Percentiles rank a stretch among this genome's conserved stretches.
Conservation (phyloP, 2,888 invertebrate genomes). For the Drosophila flavopinicola region DNA sequence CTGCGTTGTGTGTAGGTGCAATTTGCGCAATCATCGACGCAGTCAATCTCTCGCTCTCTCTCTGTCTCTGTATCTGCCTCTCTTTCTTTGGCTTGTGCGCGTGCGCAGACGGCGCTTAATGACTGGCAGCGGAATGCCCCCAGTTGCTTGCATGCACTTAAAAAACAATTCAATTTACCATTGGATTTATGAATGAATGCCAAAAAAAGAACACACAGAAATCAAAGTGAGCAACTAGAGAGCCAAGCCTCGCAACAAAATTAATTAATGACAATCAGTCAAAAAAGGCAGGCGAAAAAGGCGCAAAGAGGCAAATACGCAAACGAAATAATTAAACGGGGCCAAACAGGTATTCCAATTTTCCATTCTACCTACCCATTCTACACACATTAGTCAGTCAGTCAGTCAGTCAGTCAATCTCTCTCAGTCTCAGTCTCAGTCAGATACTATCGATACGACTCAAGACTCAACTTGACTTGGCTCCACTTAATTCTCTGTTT, state of each 20-base stretch:
- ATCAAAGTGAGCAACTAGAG: neutral
- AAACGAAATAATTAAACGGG: constrained; percentile 80
- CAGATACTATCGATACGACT: constrained; percentile 40
- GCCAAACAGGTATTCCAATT: constrained; percentile 70
- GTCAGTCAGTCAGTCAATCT: constrained; percentile 29
- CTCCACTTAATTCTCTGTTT: constrained; percentile 72
- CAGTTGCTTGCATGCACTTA: constrained; percentile 55
- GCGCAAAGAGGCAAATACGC: constrained; percentile 74
- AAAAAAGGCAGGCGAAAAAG: constrained; percentile 70
- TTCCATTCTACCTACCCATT: constrained; percentile 62
- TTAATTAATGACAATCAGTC: constrained; percentile 82
- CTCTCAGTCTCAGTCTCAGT: constrained; percentile 32
- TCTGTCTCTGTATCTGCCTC: neutral
- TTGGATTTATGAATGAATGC: constrained; percentile 74
- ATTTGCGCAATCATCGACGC: constrained; percentile 77
- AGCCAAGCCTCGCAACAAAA: constrained; percentile 58
- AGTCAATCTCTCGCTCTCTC: constrained; percentile 15
- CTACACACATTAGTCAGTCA: constrained; percentile 70
- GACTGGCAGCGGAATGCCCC: constrained; percentile 68
- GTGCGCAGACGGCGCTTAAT: constrained; percentile 70
- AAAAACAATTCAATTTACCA: constrained; percentile 78
- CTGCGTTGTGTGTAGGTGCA: constrained; percentile 71
- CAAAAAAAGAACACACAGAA: constrained; percentile 23
- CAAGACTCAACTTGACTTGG: constrained; percentile 22
- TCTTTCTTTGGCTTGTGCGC: constrained; percentile 57